These are phyloP conservation scores for Matsumyia berberina DNA, from an alignment of 2,888 invertebrate species.

Conservation along the genomic window DNA sequence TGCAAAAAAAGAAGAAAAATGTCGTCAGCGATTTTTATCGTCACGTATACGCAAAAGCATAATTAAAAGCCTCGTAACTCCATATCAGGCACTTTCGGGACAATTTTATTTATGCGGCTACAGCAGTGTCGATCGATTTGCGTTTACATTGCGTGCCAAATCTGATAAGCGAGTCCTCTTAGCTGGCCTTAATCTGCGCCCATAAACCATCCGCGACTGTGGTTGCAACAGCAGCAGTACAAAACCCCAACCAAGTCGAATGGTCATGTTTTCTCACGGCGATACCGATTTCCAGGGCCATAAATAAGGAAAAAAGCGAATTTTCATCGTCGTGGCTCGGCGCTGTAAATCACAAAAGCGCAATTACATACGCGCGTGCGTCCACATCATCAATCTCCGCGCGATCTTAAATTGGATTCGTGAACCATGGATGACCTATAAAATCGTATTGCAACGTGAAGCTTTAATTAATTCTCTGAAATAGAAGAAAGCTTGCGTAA, in stretches of 20 bases:
- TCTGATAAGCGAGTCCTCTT: constrained; percentile 70
- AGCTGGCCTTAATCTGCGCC: constrained; percentile 60
- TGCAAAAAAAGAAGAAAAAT: constrained; percentile 7
- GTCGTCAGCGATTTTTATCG: constrained; percentile 64
- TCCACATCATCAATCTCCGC: constrained; percentile 60
- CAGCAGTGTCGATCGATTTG: constrained; percentile 73
- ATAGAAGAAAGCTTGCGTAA: constrained; percentile 28
- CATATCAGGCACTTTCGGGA: constrained; percentile 65
- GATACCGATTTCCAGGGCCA: constrained; percentile 59
- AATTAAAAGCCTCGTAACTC: constrained; percentile 71
- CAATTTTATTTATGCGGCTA: constrained; percentile 70
- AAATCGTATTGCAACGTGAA: constrained; percentile 5
- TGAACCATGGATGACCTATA: constrained; percentile 44
- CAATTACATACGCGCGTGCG: constrained; percentile 65
- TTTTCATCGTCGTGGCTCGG: constrained; percentile 53
- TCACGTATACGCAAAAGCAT: constrained; percentile 26
- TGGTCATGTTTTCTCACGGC: constrained; percentile 71
- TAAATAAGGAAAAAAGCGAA: constrained; percentile 56
- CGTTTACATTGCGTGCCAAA: constrained; percentile 75
- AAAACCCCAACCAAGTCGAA: constrained; percentile 26
- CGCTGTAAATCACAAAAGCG: constrained; percentile 62
- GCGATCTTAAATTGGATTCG: constrained; percentile 51
- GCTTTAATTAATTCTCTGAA: neutral
- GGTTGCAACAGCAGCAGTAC: constrained; percentile 32
- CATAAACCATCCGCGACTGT: constrained; percentile 59